Evolutionary conservation across 2,888 invertebrate genomes (phyloP).

Genomic region (Spodoptera picta): DNA sequence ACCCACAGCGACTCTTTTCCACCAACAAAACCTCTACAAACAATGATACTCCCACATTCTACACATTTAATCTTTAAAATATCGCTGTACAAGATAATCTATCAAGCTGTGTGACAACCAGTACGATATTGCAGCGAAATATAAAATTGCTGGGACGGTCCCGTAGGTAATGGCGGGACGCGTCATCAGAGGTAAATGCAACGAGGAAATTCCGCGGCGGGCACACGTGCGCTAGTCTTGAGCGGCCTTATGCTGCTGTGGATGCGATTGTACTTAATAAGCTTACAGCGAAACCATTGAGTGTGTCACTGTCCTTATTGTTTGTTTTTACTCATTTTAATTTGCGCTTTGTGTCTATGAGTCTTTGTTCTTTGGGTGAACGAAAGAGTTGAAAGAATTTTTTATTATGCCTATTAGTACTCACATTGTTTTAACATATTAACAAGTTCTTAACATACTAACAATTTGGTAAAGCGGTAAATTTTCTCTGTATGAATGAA

Average conservation of each 20-base stretch:
- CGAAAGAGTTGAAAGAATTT: neutral
- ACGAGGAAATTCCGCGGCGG: constrained; percentile 68
- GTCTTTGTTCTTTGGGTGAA: neutral
- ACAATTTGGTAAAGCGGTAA: too few species aligned
- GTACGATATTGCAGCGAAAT: constrained; percentile 65
- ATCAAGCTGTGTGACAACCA: constrained; percentile 57
- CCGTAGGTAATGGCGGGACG: constrained; percentile 59
- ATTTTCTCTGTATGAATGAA: too few species aligned
- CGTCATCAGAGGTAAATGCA: constrained; percentile 76
- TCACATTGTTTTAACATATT: too few species aligned
- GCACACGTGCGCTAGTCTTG: constrained; percentile 64
- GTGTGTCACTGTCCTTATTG: constrained; percentile 13
- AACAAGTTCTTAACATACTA: too few species aligned
- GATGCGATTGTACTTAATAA: constrained; percentile 52
- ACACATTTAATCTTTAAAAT: constrained; percentile 49
- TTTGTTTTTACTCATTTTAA: constrained; percentile 3
- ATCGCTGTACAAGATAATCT: constrained; percentile 57
- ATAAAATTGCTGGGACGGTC: constrained; percentile 62
- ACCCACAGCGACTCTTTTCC: neutral
- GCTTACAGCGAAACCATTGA: constrained; percentile 40
- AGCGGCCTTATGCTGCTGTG: constrained; percentile 47
- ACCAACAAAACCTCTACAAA: constrained; percentile 16
- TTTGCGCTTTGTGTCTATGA: neutral
- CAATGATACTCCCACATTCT: constrained; percentile 30
- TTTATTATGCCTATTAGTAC: too few species aligned